phyloP scores from a whole-genome alignment of 2,888 invertebrate genomes.

The Heliconius ethilla region DNA sequence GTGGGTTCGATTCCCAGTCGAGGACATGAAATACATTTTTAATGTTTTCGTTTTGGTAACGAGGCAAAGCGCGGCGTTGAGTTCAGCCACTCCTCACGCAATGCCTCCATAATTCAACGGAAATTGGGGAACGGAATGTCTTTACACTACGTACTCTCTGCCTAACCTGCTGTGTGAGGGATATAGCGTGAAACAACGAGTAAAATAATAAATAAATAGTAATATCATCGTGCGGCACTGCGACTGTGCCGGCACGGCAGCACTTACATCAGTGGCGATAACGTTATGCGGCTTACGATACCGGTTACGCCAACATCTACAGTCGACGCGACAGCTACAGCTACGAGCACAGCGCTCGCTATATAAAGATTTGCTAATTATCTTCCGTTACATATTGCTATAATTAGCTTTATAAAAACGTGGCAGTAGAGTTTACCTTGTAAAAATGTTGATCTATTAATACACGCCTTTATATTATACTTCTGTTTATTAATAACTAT shows the following conservation, averaged over 20 bases:
- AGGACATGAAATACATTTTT: no score
- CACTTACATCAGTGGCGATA: conserved; percentile 72
- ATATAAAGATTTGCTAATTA: conserved; percentile 48
- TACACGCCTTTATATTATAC: neutral
- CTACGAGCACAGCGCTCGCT: conserved; percentile 27
- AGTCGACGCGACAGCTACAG: conserved; percentile 37
- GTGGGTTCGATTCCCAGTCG: no score
- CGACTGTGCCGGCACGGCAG: conserved; percentile 20
- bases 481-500: neutral
- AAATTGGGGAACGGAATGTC: no score
- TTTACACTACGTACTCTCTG: no score
- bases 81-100: no score
- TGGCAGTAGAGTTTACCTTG: conserved; percentile 10
- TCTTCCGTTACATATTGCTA: conserved; percentile 43
- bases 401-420: conserved; percentile 29
- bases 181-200: no score
- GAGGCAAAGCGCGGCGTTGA: no score
- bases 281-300: conserved; percentile 65
- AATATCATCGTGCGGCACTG: conserved; percentile 27
- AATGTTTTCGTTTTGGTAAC: no score
- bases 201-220: conserved; percentile 4
- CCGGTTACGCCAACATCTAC: conserved; percentile 59
- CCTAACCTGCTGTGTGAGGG: no score
- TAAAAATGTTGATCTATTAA: conserved; percentile 4
- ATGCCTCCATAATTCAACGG: no score